A percentile compares a stretch with the other conserved stretches of the same genome.
Conservation (phyloP, 2,113 vertebrate species). For the Alces alces region DNA sequence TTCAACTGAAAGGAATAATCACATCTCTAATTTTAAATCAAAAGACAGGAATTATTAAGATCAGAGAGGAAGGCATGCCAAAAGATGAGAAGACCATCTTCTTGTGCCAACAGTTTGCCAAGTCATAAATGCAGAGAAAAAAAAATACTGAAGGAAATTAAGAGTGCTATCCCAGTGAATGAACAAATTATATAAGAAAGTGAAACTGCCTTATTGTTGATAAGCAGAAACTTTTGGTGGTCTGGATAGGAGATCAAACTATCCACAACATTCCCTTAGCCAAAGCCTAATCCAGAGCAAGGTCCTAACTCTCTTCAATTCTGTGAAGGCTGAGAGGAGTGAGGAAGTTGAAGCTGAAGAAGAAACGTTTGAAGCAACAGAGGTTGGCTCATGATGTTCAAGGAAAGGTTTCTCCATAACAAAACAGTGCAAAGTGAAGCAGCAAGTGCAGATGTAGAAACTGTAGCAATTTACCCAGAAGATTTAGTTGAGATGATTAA, state of each 20-base stretch:
- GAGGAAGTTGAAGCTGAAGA: neutral
- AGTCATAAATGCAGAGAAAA: neutral
- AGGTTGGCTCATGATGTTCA: neutral
- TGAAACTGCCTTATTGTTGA: neutral
- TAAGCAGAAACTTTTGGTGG: neutral
- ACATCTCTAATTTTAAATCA: neutral
- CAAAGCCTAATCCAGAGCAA: neutral
- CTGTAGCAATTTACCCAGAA: neutral
- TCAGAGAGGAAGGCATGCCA: neutral
- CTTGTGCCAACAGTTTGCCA: neutral
- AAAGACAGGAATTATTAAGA: neutral
- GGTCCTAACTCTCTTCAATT: neutral
- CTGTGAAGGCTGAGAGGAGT: neutral
- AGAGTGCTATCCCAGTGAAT: neutral
- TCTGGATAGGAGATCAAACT: neutral
- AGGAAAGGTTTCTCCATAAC: neutral
- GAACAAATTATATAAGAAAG: neutral
- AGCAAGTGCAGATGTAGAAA: neutral
- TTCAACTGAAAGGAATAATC: neutral
- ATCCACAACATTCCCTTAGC: neutral
- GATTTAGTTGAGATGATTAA: neutral
- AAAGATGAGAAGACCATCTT: neutral
- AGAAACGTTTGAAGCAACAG: neutral
- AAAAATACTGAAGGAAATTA: neutral
- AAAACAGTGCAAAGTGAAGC: neutral